A percentile compares a stretch with the other conserved stretches of the same genome.
phyloP scores from a whole-genome alignment of 35 echinoderm and acorn worm genomes.

The Apostichopus parvimensis region DNA sequence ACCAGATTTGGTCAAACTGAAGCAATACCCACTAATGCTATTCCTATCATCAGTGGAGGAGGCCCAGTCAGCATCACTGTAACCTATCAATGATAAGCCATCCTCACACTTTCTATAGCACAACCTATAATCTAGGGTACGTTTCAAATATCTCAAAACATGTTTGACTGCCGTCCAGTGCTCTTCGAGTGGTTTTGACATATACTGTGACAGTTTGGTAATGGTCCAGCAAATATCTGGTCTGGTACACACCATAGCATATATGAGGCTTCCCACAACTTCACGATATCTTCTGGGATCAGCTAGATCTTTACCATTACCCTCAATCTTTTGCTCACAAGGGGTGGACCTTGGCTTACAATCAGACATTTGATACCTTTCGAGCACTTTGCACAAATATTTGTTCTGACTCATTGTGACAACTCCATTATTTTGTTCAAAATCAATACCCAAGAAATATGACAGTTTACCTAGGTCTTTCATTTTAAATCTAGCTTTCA shows the following conservation, averaged over 20 bases:
- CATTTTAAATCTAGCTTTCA: constrained; percentile 50
- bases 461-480: constrained; percentile 57
- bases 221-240: constrained; percentile 4
- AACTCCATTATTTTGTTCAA: constrained; percentile 9
- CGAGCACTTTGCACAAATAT: constrained; percentile 38
- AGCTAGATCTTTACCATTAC: background rate
- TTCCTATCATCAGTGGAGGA: no score
- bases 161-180: constrained; percentile 55
- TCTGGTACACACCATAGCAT: constrained; percentile 42
- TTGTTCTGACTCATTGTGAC: constrained; percentile 38
- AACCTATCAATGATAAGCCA: no score
- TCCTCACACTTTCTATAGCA: background rate
- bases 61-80: no score
- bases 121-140: constrained; percentile 22
- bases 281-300: constrained; percentile 42
- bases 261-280: constrained; percentile 42
- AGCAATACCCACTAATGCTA: no score
- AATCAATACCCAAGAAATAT: constrained; percentile 68
- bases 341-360: constrained; percentile 38
- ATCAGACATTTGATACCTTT: constrained; percentile 28
- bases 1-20: no score
- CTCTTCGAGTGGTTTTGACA: constrained; percentile 49
- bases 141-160: constrained; percentile 37
- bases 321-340: constrained; percentile 34
- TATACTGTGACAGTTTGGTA: constrained; percentile 50